Conservation (phyloP, 1,140 invertebrate genomes). For the Pogonomyrmex californicus region DNA sequence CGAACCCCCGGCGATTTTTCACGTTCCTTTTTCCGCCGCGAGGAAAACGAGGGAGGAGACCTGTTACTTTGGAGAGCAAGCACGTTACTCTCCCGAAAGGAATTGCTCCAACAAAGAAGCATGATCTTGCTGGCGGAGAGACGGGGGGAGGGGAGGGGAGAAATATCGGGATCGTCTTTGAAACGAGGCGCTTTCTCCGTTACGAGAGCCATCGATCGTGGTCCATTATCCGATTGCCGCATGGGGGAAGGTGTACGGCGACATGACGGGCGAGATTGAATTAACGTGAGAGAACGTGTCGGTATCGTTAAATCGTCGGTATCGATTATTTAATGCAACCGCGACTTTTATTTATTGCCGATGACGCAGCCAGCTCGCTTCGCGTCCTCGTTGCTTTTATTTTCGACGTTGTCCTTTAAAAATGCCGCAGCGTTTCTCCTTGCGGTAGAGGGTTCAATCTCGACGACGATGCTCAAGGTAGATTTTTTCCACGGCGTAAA, state of each 20-base stretch:
- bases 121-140: background rate
- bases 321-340: conserved; percentile 50
- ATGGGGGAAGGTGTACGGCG: conserved; percentile 27
- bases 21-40: conserved; percentile 53
- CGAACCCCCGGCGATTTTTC: conserved; percentile 56
- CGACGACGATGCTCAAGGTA: background rate
- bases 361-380: background rate
- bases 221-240: conserved; percentile 57
- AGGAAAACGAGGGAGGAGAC: conserved; percentile 32
- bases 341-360: conserved; percentile 41
- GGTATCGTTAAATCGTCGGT: conserved; percentile 38
- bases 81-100: conserved; percentile 52
- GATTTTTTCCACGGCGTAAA: background rate
- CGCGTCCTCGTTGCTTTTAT: background rate
- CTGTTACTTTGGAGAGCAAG: conserved; percentile 33
- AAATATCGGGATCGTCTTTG: conserved; percentile 48
- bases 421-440: background rate
- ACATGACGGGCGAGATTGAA: conserved; percentile 32
- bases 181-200: conserved; percentile 55
- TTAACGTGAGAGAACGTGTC: conserved; percentile 41
- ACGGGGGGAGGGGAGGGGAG: no score
- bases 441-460: background rate
- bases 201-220: conserved; percentile 54
- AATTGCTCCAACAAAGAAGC: conserved; percentile 54
- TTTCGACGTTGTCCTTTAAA: background rate